Percentiles rank a stretch among this genome's conserved stretches.
Evolutionary conservation across 2,888 invertebrate genomes (phyloP).

Genomic region (Eupeodes latifasciatus): DNA sequence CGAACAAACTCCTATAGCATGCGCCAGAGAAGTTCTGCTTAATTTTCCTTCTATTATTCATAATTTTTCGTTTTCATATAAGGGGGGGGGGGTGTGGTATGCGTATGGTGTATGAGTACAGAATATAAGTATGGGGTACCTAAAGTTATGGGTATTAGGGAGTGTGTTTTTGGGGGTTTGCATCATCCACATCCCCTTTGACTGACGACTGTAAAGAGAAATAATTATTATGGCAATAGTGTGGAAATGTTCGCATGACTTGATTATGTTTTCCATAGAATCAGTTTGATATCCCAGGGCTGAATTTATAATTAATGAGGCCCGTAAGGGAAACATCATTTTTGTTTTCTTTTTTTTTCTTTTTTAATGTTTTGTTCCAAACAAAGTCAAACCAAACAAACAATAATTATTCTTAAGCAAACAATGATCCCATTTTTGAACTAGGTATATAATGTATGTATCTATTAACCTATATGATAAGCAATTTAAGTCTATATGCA

Average conservation of each 20-base stretch:
- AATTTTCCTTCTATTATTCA: constrained; percentile 74
- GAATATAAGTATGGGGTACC: neutral
- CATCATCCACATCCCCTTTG: constrained; percentile 59
- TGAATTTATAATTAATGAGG: constrained; percentile 35
- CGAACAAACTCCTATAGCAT: constrained; percentile 41
- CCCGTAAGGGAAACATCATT: constrained; percentile 7
- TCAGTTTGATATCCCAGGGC: constrained; percentile 19
- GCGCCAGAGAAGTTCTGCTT: constrained; percentile 71
- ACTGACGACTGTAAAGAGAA: constrained; percentile 71
- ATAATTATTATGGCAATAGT: constrained; percentile 75
- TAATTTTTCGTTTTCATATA: constrained; percentile 41
- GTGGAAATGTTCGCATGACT: constrained; percentile 72
- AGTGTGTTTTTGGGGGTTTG: constrained; percentile 24
- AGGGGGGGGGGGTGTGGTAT: too few species aligned
- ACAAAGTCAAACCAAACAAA: constrained; percentile 20
- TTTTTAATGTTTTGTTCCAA: neutral
- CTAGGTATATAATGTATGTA: neutral
- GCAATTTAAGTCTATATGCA: too few species aligned
- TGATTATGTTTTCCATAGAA: constrained; percentile 57
- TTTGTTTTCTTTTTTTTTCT: neutral
- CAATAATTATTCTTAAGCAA: constrained; percentile 12
- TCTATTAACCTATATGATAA: neutral
- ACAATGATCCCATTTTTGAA: neutral
- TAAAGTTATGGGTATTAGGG: neutral
- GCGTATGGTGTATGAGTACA: too few species aligned